Percentiles rank a stretch among this genome's conserved stretches.
phyloP scores from a whole-genome alignment of 1,140 invertebrate species.

The Planococcus citri region DNA sequence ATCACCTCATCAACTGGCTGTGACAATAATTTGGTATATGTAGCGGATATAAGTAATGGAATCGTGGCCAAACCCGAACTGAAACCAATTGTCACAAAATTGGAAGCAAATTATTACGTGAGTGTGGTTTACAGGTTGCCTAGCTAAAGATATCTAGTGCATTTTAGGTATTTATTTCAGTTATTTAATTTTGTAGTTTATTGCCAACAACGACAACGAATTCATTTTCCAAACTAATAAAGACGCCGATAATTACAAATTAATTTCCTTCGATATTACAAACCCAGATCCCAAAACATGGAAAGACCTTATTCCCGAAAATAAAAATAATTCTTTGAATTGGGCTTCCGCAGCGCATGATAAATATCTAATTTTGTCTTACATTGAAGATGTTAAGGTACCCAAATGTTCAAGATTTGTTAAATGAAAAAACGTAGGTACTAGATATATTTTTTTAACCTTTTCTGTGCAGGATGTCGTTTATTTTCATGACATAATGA shows the following conservation, averaged over 20 bases:
- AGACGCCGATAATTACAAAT: conserved; percentile 77
- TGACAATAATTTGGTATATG: conserved; percentile 77
- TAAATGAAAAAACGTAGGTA: too few relatives aligned
- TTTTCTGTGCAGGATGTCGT: conserved; percentile 69
- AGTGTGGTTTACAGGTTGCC: conserved; percentile 28
- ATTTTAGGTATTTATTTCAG: conserved; percentile 4
- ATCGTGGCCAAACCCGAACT: conserved; percentile 49
- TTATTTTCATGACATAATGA: conserved; percentile 62
- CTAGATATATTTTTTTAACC: too few relatives aligned
- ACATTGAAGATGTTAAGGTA: conserved; percentile 93
- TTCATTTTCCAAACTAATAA: conserved; percentile 88
- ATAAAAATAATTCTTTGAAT: conserved; percentile 76
- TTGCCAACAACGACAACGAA: conserved; percentile 74
- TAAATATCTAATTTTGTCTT: conserved; percentile 80
- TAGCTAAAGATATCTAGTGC: too few relatives aligned
- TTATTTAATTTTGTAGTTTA: conserved; percentile 51
- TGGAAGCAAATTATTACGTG: conserved; percentile 91
- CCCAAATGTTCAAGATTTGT: too few relatives aligned
- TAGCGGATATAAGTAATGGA: too few relatives aligned
- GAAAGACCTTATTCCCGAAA: conserved; percentile 70
- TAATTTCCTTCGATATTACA: conserved; percentile 46
- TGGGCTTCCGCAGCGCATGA: conserved; percentile 70
- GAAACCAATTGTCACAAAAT: conserved; percentile 68
- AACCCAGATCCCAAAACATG: conserved; percentile 73
- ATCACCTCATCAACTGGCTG: conserved; percentile 67